Percentiles rank a stretch among this genome's conserved stretches.
Conservation (phyloP, 2,888 invertebrate species). For the Himalopsyche tibetana region DNA sequence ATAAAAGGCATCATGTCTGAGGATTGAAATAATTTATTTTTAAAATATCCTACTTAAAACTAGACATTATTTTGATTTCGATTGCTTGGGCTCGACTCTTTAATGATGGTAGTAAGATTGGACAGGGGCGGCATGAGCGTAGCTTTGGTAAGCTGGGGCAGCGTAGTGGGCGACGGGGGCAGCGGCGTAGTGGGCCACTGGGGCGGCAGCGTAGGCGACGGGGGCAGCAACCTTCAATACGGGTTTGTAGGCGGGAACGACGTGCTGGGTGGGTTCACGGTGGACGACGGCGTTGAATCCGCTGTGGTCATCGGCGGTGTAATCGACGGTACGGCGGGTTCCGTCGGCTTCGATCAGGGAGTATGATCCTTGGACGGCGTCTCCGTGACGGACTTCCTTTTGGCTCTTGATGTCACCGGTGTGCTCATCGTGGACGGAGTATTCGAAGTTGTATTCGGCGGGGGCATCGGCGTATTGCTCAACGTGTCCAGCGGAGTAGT, state of each 20-base stretch:
- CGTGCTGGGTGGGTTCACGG: conserved; percentile 67
- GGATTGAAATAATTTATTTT: conserved; percentile 37
- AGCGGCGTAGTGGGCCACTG: conserved; percentile 52
- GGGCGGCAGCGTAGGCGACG: conserved; percentile 47
- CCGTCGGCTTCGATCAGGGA: conserved; percentile 75
- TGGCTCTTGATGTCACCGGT: conserved; percentile 72
- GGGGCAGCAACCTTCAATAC: conserved; percentile 55
- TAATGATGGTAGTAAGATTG: conserved; percentile 47
- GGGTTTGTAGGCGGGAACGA: conserved; percentile 55
- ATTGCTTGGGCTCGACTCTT: neutral
- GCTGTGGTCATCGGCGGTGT: conserved; percentile 75
- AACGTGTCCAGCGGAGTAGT: conserved; percentile 68
- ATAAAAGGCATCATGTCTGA: neutral
- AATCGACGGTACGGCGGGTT: conserved; percentile 71
- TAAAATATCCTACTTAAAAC: conserved; percentile 35
- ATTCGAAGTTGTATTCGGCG: conserved; percentile 60
- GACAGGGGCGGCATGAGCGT: conserved; percentile 51
- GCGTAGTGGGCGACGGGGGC: conserved; percentile 51
- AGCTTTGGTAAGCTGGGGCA: conserved; percentile 56
- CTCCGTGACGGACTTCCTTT: conserved; percentile 73
- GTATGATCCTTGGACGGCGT: conserved; percentile 74
- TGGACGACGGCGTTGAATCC: conserved; percentile 76
- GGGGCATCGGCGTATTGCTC: conserved; percentile 64
- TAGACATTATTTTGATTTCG: neutral
- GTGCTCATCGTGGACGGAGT: conserved; percentile 60